These are phyloP conservation scores for Exaiptasia diaphana DNA, from an alignment of 64 coral and sea anemone species.

Conservation along the genomic window DNA sequence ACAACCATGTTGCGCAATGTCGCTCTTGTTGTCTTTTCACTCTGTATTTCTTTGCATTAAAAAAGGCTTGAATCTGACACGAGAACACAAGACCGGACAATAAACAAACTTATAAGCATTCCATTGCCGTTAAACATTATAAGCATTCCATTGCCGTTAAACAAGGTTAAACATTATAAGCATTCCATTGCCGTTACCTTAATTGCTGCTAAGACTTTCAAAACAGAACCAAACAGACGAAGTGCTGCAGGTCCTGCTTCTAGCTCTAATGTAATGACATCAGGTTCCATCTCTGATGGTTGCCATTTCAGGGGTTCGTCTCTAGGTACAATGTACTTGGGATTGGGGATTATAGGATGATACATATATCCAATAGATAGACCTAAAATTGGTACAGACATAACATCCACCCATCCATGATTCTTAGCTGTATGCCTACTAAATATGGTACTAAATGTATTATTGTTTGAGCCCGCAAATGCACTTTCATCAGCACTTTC, in stretches of 20 bases:
- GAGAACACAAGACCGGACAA: too few species aligned
- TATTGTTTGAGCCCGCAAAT: background rate
- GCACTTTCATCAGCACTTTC: conserved; percentile 89
- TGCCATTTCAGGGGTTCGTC: conserved; percentile 58
- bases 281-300: conserved; percentile 76
- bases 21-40: too few species aligned
- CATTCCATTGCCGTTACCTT: too few species aligned
- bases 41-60: too few species aligned
- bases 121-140: too few species aligned
- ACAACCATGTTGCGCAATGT: too few species aligned
- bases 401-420: conserved; percentile 88
- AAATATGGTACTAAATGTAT: conserved; percentile 68
- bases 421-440: conserved; percentile 70
- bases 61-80: too few species aligned
- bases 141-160: too few species aligned
- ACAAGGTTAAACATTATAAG: too few species aligned
- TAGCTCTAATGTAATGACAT: conserved; percentile 91
- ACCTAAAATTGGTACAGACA: conserved; percentile 82
- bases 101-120: too few species aligned
- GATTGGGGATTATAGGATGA: conserved; percentile 75
- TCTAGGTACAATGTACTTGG: conserved; percentile 41
- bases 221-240: conserved; percentile 70
- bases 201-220: conserved; percentile 68
- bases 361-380: conserved; percentile 85
- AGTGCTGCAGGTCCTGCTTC: conserved; percentile 85